Evolutionary conservation across 2,113 vertebrate genomes (phyloP).

Genomic region (Alethe castanea): DNA sequence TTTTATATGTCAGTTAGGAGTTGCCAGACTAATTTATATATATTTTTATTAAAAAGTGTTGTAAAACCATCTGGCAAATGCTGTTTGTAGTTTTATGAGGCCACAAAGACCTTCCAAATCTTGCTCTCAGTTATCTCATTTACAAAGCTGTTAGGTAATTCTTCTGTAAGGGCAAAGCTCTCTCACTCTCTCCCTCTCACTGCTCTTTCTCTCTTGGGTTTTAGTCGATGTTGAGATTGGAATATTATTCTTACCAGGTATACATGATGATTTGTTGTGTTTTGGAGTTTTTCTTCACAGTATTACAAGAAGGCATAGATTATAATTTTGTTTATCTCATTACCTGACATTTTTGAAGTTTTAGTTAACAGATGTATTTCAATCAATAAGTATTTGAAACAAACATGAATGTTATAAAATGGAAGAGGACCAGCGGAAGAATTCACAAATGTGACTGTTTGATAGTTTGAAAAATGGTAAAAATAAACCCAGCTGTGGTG

Average conservation of each 20-base stretch:
- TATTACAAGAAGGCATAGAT: neutral
- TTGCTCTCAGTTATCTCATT: neutral
- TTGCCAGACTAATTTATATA: neutral
- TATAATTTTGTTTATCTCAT: neutral
- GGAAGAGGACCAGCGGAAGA: neutral
- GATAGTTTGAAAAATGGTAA: neutral
- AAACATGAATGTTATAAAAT: neutral
- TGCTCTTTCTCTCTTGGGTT: neutral
- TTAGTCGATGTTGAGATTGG: neutral
- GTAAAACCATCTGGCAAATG: neutral
- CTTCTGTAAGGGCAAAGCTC: neutral
- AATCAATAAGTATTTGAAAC: neutral
- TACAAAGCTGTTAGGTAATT: neutral
- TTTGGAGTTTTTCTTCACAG: neutral
- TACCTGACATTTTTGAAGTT: neutral
- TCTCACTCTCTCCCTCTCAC: neutral
- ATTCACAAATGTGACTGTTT: neutral
- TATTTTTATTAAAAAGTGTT: conserved; percentile 12
- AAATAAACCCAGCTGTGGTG: neutral
- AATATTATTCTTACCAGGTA: neutral
- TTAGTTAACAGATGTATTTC: neutral
- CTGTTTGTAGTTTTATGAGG: neutral
- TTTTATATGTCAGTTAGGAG: neutral
- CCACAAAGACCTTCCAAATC: neutral
- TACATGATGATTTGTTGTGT: neutral